A percentile compares a stretch with the other conserved stretches of the same genome.
phyloP scores from a whole-genome alignment of 2,888 invertebrate genomes.

The Tipula lateralis region DNA sequence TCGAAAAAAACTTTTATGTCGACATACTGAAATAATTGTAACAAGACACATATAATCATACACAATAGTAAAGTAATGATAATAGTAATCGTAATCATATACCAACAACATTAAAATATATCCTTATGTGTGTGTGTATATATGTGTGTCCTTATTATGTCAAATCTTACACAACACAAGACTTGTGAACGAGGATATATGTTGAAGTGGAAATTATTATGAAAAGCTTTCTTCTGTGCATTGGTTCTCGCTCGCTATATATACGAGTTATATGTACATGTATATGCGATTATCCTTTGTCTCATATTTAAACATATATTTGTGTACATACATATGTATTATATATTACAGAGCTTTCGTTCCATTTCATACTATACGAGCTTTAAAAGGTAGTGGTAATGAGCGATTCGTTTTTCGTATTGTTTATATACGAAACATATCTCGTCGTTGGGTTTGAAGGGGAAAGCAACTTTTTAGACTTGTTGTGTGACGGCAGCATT shows the following conservation, averaged over 20 bases:
- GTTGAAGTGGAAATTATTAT: constrained; percentile 5
- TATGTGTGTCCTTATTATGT: neutral
- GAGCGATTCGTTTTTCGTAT: neutral
- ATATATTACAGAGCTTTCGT: neutral
- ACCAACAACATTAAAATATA: neutral
- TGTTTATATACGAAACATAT: neutral
- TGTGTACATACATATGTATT: neutral
- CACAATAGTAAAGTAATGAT: neutral
- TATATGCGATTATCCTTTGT: neutral
- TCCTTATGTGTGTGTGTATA: too few relatives aligned
- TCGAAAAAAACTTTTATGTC: neutral
- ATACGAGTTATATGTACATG: neutral
- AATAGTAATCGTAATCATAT: neutral
- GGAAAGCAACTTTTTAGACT: neutral
- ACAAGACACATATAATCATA: neutral
- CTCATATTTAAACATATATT: neutral
- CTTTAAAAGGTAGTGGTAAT: constrained; percentile 19
- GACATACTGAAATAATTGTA: constrained; percentile 9
- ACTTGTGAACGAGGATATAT: neutral
- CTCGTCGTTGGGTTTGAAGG: neutral
- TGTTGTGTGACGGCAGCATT: neutral
- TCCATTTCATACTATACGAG: neutral
- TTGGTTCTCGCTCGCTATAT: neutral
- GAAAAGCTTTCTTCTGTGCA: neutral
- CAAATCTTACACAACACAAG: neutral